A percentile compares a stretch with the other conserved stretches of the same genome.
These are phyloP conservation scores for Chelonoidis abingdonii DNA, from an alignment of 2,113 vertebrate species.

Conservation along the genomic window DNA sequence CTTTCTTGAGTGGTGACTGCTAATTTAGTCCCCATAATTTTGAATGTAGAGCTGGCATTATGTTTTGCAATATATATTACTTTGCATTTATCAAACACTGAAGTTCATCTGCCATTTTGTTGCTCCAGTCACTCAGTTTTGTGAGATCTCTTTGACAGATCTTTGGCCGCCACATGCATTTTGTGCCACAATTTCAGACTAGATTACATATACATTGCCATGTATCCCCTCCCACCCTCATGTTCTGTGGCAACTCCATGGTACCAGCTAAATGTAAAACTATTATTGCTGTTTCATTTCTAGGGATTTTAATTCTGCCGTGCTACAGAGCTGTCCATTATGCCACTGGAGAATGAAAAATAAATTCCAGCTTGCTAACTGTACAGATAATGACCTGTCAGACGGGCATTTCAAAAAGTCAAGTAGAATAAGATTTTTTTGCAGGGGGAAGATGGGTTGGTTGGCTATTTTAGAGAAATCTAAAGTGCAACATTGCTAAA, in stretches of 20 bases:
- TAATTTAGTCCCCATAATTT: background rate
- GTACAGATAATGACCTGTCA: background rate
- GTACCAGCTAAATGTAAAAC: background rate
- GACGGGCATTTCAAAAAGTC: background rate
- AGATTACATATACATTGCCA: background rate
- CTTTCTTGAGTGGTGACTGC: background rate
- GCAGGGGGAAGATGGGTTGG: background rate
- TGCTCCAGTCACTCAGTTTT: background rate
- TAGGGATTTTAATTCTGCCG: background rate
- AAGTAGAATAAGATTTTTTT: background rate
- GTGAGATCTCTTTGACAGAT: background rate
- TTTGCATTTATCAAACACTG: background rate
- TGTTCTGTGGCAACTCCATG: fast-evolving
- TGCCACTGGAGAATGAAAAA: background rate
- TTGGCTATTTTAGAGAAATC: background rate
- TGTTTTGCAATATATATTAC: background rate
- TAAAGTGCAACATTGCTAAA: background rate
- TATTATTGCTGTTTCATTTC: background rate
- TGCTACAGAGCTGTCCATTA: background rate
- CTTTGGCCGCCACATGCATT: background rate
- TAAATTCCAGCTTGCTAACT: background rate
- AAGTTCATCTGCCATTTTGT: background rate
- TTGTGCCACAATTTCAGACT: background rate
- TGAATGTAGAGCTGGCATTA: background rate
- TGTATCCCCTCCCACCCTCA: background rate